Evolutionary conservation across 2,888 invertebrate genomes (phyloP), one percentile per base, ranked within the genome.

Genomic region (Protonemura montana): DNA sequence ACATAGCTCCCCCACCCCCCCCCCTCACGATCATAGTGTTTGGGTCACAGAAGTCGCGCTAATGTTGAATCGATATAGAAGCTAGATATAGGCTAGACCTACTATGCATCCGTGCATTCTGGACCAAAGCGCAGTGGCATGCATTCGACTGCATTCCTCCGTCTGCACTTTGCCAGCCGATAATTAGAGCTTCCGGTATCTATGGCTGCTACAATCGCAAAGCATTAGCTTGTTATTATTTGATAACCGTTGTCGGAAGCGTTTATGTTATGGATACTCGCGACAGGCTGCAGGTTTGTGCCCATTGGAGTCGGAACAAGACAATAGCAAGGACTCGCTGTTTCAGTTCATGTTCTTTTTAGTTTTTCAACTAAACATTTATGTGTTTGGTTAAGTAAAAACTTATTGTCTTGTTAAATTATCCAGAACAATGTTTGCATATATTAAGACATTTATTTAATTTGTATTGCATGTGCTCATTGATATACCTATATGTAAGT

Each of bases 161-260:
- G n/a, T 35, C 35, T 35, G 21, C 13, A 59, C 59, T 59, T 21
- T 21, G 59, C 59, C 2, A n/a, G 59, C 59, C 6, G 59, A 59
- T 59, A 59, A 59, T 59, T 59, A 59, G 59, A 59, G 59, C 59
- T 59, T 59, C 59, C 59, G 59, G 59, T 59, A 59, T 59, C 59
- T 59, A 59, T 59, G 59, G 2, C 59, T 2, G 1, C 13, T 59
- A 59, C 16, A 59, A 59, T 59, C 59, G 21, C 59, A 59, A 59
- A 3, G 59, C 59, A 59, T 59, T 59, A 59, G 59, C 21, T 59
- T 59, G 59, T 7, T 16, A 59, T 59, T 59, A 59, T 59, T 59
- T 59, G 59, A 10, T 59, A 59, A 59, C 59, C 21, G 3, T 2
- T 13, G 59, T 21, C 59, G 59, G 59, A 59, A 1, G 59, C 13